Evolutionary conservation across 1,140 invertebrate species (phyloP).

Genomic region (Caenorhabditis inopinata): DNA sequence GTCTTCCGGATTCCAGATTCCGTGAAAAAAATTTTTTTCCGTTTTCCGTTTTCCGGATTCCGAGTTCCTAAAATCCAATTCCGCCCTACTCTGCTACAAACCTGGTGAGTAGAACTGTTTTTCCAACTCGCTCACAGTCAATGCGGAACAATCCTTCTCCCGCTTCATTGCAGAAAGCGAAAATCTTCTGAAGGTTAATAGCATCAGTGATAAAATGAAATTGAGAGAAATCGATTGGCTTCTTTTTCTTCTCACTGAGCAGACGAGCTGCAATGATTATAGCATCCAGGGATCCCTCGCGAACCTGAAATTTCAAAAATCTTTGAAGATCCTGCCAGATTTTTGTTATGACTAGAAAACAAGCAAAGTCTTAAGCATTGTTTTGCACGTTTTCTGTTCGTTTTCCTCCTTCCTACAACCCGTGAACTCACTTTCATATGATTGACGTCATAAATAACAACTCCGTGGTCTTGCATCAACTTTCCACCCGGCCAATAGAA

Average conservation of each 20-base stretch:
- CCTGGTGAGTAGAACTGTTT: constrained; percentile 61
- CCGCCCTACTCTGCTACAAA: too few relatives aligned
- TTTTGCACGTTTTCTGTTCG: not conserved
- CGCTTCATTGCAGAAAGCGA: constrained; percentile 61
- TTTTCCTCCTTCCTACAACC: not conserved
- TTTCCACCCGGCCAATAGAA: constrained; percentile 65
- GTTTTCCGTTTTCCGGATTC: too few relatives aligned
- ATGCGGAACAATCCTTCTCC: constrained; percentile 64
- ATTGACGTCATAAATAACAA: constrained; percentile 65
- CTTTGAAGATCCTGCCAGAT: not conserved
- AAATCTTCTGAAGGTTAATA: constrained; percentile 65
- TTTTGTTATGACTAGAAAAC: not conserved
- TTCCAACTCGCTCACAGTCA: constrained; percentile 65
- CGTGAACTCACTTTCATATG: constrained; percentile 58
- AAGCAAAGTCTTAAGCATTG: not conserved
- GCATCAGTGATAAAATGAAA: constrained; percentile 66
- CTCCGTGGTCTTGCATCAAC: constrained; percentile 61
- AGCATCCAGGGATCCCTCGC: constrained; percentile 57
- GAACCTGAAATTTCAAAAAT: constrained; percentile 36
- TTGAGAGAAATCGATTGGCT: constrained; percentile 63
- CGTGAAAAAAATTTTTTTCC: too few relatives aligned
- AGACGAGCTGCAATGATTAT: constrained; percentile 62
- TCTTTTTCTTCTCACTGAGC: constrained; percentile 59
- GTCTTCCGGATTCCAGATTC: too few relatives aligned
- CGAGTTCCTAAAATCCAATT: too few relatives aligned